Conservation (phyloP, 2,888 invertebrate genomes). For the Crioceris asparagi region DNA sequence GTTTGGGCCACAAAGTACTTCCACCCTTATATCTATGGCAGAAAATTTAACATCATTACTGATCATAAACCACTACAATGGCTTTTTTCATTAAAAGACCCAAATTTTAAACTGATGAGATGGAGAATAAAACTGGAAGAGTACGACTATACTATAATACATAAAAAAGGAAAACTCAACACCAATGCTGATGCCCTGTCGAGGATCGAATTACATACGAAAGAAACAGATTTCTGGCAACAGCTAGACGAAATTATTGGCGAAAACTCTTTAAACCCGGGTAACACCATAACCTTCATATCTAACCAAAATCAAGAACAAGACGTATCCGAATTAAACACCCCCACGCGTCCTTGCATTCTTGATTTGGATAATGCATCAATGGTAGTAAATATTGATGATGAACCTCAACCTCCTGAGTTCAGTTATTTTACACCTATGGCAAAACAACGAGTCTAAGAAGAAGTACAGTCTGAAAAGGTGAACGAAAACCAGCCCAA, state of each 20-base stretch:
- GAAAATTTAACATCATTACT: slow-evolving; percentile 30
- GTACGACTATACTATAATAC: slow-evolving; percentile 14
- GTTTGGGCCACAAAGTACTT: slow-evolving; percentile 24
- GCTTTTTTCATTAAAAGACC: slow-evolving; percentile 17
- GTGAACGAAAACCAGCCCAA: too few relatives aligned
- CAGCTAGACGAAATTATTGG: too few relatives aligned
- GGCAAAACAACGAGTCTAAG: too few relatives aligned
- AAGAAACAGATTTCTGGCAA: background rate
- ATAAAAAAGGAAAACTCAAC: slow-evolving; percentile 1
- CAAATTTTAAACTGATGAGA: slow-evolving; percentile 26
- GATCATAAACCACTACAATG: slow-evolving; percentile 33
- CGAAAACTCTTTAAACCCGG: too few relatives aligned
- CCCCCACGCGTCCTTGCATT: background rate
- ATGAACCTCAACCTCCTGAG: too few relatives aligned
- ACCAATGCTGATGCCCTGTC: slow-evolving; percentile 10
- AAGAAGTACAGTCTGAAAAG: too few relatives aligned
- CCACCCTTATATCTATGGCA: slow-evolving; percentile 24
- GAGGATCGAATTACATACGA: slow-evolving; percentile 5
- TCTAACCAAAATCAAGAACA: too few relatives aligned
- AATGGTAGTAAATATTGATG: too few relatives aligned
- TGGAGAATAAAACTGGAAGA: slow-evolving; percentile 30
- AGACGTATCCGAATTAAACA: too few relatives aligned
- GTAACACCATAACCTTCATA: too few relatives aligned
- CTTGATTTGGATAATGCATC: background rate
- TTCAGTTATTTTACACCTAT: too few relatives aligned